Base-by-base conservation (phyloP, 2,888 invertebrate species). In the Tetragonisca angustula region DNA sequence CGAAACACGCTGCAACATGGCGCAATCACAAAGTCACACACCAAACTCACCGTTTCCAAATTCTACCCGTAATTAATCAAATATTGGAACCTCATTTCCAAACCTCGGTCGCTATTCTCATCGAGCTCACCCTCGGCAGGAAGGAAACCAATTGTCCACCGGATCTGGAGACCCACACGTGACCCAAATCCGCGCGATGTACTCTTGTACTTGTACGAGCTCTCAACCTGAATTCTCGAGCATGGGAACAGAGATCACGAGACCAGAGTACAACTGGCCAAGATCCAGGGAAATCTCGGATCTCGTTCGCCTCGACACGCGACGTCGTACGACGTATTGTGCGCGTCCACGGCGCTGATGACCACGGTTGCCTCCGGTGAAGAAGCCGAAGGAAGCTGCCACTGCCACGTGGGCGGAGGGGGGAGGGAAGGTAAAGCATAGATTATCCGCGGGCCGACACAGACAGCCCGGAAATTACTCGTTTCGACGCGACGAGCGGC, bases 381-480 rank as follows among this genome's bases (percentile, higher is more conserved):
- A 49, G 70, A 56, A 54, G 61, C 27, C n/a, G 54, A 5, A 32
- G 24, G 43, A 61, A 65, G 65, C 67, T 61, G 70, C 17, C 5
- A 32, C 54, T 75, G 59, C 61, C 69, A 32, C 50, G 17, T 13
- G 27, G 27, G 2, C 15, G 17, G 17, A 5, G 19, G 19, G 52
- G 15, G 71, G 19, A 32, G 32, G 32, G 4, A 32, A 0, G 32
- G 32, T 32, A 32, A 32, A 21, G 75, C 85, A 81, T 84, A 85
- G 85, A 85, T 85, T 85, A 81, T 75, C 62, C 67, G 21, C 17
- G 59, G 62, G 62, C 32, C 59, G 82, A 70, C 80, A 75, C 80
- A 75, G 76, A 73, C 75, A 56, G 52, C 32, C 65, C 62, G 74
- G 84, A 82, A 88, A 88, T 89, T 84, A 88, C 84, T 79, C 80